phyloP scores from a whole-genome alignment of 2,113 vertebrate genomes.

The Struthidea cinerea region DNA sequence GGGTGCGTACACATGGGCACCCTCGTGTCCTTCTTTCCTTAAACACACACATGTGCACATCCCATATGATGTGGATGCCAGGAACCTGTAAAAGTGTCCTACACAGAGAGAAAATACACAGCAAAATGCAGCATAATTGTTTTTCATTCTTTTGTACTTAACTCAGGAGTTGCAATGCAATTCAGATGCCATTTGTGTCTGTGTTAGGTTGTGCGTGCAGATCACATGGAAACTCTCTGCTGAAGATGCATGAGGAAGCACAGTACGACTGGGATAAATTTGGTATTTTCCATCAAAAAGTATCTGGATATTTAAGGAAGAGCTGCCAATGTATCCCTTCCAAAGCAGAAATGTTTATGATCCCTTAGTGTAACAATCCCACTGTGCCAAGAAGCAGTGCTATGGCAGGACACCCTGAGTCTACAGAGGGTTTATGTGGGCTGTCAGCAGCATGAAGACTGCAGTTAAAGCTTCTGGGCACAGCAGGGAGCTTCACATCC shows the following conservation, averaged over 20 bases:
- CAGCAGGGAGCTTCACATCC: background rate
- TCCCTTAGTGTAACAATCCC: background rate
- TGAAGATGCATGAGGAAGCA: background rate
- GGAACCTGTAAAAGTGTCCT: background rate
- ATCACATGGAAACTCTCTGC: background rate
- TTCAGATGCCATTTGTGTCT: background rate
- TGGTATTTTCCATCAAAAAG: background rate
- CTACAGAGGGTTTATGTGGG: background rate
- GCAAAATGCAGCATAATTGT: background rate
- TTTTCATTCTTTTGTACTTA: background rate
- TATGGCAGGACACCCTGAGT: background rate
- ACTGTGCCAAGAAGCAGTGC: background rate
- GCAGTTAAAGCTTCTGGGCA: background rate
- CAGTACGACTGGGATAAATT: background rate
- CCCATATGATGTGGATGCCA: background rate
- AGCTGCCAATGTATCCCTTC: background rate
- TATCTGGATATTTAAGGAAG: background rate
- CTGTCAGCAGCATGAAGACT: rapidly evolving
- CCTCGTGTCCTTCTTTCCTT: background rate
- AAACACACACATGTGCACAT: background rate
- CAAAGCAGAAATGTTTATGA: background rate
- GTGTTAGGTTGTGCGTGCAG: background rate
- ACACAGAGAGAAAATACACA: background rate
- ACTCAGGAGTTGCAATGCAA: background rate
- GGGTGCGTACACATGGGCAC: background rate